Conservation (phyloP, 2,113 vertebrate genomes). For the Formicarius rufipectus region DNA sequence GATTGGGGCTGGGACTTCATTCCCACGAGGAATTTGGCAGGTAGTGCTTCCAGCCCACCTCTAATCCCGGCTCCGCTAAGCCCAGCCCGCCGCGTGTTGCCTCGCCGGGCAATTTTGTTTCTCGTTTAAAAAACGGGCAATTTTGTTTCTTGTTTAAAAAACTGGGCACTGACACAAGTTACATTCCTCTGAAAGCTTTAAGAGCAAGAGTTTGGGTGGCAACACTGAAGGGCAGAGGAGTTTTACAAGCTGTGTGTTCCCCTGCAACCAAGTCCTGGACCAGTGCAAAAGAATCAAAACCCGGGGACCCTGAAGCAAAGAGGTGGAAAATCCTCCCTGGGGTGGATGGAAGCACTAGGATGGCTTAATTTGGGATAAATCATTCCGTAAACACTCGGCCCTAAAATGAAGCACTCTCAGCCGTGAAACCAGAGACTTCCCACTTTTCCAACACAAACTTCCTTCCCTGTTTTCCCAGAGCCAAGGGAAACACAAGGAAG, state of each 20-base stretch:
- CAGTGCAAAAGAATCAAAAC: background rate
- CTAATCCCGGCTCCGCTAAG: background rate
- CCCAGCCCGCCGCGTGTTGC: too few species aligned
- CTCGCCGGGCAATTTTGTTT: background rate
- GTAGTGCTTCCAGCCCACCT: background rate
- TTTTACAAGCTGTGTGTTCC: background rate
- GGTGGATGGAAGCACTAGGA: background rate
- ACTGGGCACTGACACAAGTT: too few species aligned
- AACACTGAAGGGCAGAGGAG: background rate
- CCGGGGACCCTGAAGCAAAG: background rate
- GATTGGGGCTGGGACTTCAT: background rate
- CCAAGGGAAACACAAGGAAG: background rate
- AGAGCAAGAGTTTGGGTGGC: background rate
- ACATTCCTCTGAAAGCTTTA: background rate
- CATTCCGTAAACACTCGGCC: background rate
- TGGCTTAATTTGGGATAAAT: background rate
- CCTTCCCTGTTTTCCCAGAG: background rate
- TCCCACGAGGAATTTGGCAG: background rate
- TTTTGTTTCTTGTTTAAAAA: background rate
- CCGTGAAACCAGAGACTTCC: background rate
- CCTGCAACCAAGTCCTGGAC: background rate
- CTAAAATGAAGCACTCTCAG: background rate
- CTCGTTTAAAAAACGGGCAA: accelerated
- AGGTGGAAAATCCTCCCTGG: background rate
- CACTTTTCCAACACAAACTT: constrained; percentile 11